These are phyloP conservation scores for Trinorchestia longiramus DNA, from an alignment of 1,140 invertebrate species.

Conservation along the genomic window DNA sequence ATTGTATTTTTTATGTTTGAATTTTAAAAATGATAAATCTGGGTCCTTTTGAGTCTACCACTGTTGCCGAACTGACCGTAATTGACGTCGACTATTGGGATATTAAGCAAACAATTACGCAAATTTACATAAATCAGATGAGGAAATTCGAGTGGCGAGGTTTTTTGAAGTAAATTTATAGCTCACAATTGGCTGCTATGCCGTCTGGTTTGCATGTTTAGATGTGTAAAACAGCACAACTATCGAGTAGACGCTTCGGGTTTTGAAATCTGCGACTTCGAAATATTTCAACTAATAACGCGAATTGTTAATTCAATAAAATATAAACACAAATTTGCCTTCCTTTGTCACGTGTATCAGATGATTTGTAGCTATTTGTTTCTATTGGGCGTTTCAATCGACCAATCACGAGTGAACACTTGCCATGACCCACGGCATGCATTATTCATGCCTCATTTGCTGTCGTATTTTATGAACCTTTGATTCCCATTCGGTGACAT, in stretches of 20 bases:
- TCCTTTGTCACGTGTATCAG: not conserved
- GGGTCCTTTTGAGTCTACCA: not conserved
- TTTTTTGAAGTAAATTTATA: not conserved
- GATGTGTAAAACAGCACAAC: not conserved
- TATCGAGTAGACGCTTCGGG: not conserved
- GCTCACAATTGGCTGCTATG: not conserved
- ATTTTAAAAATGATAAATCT: not conserved
- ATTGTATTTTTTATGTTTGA: not conserved
- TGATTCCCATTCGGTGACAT: not conserved
- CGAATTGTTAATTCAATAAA: not conserved
- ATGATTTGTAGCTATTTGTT: not conserved
- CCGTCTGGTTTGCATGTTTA: not conserved
- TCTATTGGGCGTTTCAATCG: not conserved
- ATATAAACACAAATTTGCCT: not conserved
- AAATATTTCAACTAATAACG: not conserved
- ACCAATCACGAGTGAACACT: not conserved
- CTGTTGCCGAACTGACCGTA: not conserved
- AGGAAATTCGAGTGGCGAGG: not conserved
- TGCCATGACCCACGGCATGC: not conserved
- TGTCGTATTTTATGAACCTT: not conserved
- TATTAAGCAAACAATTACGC: not conserved
- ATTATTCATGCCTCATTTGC: conserved; percentile 8
- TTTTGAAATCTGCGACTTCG: not conserved
- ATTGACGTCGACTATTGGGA: not conserved
- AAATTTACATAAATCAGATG: not conserved